Evolutionary conservation across 2,113 vertebrate species (phyloP).

Genomic region (Tetrax tetrax): DNA sequence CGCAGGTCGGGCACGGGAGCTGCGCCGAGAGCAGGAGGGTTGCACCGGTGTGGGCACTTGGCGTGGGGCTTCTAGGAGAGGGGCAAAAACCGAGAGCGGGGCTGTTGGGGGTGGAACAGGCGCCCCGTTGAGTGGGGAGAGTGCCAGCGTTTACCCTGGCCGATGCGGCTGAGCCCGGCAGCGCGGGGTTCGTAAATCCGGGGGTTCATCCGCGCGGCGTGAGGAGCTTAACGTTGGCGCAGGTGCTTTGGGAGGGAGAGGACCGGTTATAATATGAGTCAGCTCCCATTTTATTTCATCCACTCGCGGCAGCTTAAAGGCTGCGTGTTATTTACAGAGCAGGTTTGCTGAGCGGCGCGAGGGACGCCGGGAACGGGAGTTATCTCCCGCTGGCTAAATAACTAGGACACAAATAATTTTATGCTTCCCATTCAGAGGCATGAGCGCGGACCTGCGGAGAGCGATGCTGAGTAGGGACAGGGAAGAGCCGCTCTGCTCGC

Average conservation of each 20-base stretch:
- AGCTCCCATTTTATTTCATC: conserved; percentile 22
- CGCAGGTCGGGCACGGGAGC: accelerated
- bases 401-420: neutral
- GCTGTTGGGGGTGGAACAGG: neutral
- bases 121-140: neutral
- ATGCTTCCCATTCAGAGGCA: neutral
- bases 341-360: neutral
- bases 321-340: conserved; percentile 42
- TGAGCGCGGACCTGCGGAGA: neutral
- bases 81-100: neutral
- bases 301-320: neutral
- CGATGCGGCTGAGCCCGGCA: neutral
- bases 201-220: neutral
- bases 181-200: neutral
- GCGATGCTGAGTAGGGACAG: accelerated
- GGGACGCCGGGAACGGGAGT: neutral
- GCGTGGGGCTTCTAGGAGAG: accelerated
- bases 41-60: accelerated
- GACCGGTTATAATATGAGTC: neutral
- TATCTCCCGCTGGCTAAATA: neutral
- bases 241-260: neutral
- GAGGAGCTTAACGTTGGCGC: neutral
- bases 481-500: neutral
- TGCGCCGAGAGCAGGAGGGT: accelerated
- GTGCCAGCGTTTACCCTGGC: neutral